A percentile compares a stretch with the other conserved stretches of the same genome.
Conservation (phyloP, 2,113 vertebrate species). For the Rhineura floridana region DNA sequence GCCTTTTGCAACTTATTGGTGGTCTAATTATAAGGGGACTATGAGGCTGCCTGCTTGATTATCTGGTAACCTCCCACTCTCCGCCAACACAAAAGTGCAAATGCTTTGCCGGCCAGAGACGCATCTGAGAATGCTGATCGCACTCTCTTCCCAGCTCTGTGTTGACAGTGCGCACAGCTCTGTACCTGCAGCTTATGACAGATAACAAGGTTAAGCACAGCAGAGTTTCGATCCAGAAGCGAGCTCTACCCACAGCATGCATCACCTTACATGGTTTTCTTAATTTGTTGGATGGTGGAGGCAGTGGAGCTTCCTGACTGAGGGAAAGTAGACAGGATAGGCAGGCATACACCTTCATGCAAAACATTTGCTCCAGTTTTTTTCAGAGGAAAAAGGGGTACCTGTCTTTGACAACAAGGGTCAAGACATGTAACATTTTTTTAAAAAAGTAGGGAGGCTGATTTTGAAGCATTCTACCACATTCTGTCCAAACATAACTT, state of each 20-base stretch:
- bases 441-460: not conserved
- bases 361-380: not conserved
- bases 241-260: not conserved
- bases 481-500: not conserved
- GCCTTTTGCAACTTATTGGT: fast-evolving
- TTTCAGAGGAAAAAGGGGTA: not conserved
- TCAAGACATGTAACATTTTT: not conserved
- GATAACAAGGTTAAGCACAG: not conserved
- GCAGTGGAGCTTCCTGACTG: not conserved
- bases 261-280: not conserved
- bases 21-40: fast-evolving
- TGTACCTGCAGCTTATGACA: no score
- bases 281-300: fast-evolving
- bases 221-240: not conserved
- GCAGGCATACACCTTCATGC: no score
- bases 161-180: fast-evolving
- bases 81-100: not conserved
- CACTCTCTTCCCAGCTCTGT: fast-evolving
- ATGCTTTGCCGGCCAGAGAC: not conserved
- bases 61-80: not conserved
- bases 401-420: not conserved
- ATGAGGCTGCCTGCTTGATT: not conserved
- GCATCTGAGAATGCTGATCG: not conserved
- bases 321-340: not conserved
- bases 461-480: not conserved